Evolutionary conservation across 2,113 vertebrate species (phyloP).

Genomic region (Phylloscopus trochiloides): DNA sequence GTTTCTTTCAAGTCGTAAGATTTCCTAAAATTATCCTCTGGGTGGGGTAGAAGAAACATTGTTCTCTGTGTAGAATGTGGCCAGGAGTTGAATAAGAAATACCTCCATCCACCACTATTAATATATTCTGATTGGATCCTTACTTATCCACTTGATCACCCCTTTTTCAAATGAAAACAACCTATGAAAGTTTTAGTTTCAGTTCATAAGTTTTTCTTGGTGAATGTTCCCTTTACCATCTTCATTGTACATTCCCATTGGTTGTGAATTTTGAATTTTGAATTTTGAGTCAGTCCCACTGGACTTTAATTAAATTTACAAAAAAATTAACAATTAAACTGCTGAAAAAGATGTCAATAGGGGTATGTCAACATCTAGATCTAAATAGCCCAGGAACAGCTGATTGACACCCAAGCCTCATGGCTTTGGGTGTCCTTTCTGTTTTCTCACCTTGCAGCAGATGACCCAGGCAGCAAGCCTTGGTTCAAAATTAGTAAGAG

Average conservation of each 20-base stretch:
- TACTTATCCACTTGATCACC: background rate
- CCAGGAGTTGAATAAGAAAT: background rate
- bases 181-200: background rate
- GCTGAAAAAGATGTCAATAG: background rate
- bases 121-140: background rate
- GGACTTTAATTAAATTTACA: background rate
- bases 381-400: background rate
- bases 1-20: background rate
- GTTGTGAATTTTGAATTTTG: background rate
- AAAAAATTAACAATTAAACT: background rate
- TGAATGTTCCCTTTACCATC: background rate
- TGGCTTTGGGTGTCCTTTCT: background rate
- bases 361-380: background rate
- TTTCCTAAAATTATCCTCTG: background rate
- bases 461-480: background rate
- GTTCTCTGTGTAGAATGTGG: background rate
- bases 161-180: background rate
- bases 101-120: background rate
- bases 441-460: background rate
- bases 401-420: background rate
- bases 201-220: background rate
- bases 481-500: background rate
- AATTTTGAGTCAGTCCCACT: background rate
- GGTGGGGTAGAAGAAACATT: background rate
- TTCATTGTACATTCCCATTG: background rate